Evolutionary conservation across 2,113 vertebrate genomes (phyloP).

Genomic region (Oncorhynchus tshawytscha): DNA sequence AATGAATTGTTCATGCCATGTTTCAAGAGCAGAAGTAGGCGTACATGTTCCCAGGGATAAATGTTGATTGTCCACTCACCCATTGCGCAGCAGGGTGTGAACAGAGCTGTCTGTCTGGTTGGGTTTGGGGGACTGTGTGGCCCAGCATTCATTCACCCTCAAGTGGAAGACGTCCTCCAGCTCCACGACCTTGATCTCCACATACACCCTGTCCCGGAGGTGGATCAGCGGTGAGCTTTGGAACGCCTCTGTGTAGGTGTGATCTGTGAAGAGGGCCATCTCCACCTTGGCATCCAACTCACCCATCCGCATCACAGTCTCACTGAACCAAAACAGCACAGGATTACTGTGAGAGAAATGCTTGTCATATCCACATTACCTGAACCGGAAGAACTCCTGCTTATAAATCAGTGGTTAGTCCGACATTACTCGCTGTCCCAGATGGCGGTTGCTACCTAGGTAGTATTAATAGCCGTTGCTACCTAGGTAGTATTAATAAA

Average conservation of each 20-base stretch:
- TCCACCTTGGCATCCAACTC: conserved; percentile 63
- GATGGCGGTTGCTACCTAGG: too few species aligned
- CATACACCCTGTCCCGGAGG: conserved; percentile 65
- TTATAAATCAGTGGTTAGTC: too few species aligned
- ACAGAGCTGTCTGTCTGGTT: conserved; percentile 17
- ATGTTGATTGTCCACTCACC: conserved; percentile 48
- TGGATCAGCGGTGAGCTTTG: conserved; percentile 58
- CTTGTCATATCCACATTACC: neutral
- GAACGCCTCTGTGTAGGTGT: conserved; percentile 52
- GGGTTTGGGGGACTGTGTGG: conserved; percentile 51
- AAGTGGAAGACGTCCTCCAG: conserved; percentile 68
- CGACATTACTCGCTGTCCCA: too few species aligned
- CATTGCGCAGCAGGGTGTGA: conserved; percentile 63
- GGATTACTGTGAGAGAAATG: neutral
- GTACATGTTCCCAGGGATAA: too few species aligned
- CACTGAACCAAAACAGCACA: conserved; percentile 17
- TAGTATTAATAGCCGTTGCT: too few species aligned
- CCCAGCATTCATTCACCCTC: conserved; percentile 70
- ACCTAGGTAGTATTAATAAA: too few species aligned
- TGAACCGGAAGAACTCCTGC: neutral
- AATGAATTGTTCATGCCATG: too few species aligned
- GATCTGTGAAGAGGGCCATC: conserved; percentile 65
- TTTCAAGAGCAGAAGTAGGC: too few species aligned
- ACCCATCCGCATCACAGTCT: conserved; percentile 35
- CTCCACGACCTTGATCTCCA: conserved; percentile 57